Evolutionary conservation across 2,888 invertebrate genomes (phyloP), one percentile per base, ranked within the genome.

Genomic region (Eupsilia transversa): DNA sequence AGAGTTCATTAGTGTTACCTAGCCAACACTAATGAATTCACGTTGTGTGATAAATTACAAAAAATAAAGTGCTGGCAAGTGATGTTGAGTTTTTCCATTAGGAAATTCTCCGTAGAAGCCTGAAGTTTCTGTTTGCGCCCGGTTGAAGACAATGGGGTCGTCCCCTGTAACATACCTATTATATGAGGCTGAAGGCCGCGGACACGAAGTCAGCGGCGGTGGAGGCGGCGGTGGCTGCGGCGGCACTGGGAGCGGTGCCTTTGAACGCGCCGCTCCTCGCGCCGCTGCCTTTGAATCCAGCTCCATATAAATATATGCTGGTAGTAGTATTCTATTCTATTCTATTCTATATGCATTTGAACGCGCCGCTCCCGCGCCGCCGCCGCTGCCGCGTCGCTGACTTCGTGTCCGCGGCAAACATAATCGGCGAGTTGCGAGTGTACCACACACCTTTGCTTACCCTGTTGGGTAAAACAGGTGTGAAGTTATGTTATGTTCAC

Each of bases 11-110:
- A 71, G 38, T 27, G 38, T 27, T 54, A 30, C n/a, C 9, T 17
- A 73, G 27, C 23, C 43, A 72, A 56, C 27, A 35, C 27, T 17
- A 35, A 71, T 52, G n/a, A 72, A 52, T 52, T 41, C 52, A 71
- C 30, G 7, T 20, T n/a, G 14, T 30, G n/a, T 41, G 71, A 52
- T 52, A 52, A 72, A 38, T n/a, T 38, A 38, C 9, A 52, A 38
- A n/a, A 69, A 23, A 38, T 38, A 12, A 52, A 72, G 56, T 27
- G 27, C 33, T 56, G 20, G 33, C 27, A 27, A 35, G 9, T 27
- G 5, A 23, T 4, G 41, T 56, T 27, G 3, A 33, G 20, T 35
- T 72, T 72, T 54, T 43, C 4, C 4, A 33, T 35, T 4, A 23
- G 10, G 17, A 52, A 17, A n/a, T 43, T 43, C 12, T 20, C 30